Percentiles rank a stretch among this genome's conserved stretches.
Conservation (phyloP, 2,113 vertebrate genomes). For the Candoia aspera region DNA sequence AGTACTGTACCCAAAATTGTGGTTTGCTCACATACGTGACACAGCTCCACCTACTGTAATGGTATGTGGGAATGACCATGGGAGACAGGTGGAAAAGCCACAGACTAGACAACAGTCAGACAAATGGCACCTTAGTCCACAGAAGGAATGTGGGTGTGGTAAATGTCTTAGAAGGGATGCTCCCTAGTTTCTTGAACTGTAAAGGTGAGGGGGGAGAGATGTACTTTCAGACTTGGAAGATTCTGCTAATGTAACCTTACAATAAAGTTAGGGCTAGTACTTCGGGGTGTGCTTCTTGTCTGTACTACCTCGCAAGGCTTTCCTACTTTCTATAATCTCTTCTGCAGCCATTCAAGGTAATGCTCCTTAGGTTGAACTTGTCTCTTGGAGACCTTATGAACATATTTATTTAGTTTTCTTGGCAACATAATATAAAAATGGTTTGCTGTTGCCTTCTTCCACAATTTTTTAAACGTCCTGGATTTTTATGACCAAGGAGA, state of each 20-base stretch:
- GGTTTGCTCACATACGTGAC: background rate
- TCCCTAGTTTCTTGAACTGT: background rate
- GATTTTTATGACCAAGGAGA: background rate
- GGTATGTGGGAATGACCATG: background rate
- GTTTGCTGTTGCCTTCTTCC: background rate
- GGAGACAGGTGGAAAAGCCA: background rate
- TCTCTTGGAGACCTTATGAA: background rate
- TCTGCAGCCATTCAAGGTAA: background rate
- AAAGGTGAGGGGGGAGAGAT: background rate
- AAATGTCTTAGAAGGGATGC: background rate
- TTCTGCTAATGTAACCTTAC: background rate
- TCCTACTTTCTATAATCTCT: background rate
- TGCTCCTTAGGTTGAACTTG: background rate
- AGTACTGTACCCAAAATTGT: background rate
- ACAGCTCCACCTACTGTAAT: background rate
- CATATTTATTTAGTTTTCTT: background rate
- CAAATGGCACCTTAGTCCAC: background rate
- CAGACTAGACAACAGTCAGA: background rate
- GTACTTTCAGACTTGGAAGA: background rate
- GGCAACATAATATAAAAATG: background rate
- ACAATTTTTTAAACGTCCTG: background rate
- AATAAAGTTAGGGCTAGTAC: background rate
- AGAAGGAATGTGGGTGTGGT: background rate
- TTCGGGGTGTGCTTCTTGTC: background rate
- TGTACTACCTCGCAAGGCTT: background rate